Conservation (phyloP, 2,888 invertebrate genomes). For the Catocala sponsa region DNA sequence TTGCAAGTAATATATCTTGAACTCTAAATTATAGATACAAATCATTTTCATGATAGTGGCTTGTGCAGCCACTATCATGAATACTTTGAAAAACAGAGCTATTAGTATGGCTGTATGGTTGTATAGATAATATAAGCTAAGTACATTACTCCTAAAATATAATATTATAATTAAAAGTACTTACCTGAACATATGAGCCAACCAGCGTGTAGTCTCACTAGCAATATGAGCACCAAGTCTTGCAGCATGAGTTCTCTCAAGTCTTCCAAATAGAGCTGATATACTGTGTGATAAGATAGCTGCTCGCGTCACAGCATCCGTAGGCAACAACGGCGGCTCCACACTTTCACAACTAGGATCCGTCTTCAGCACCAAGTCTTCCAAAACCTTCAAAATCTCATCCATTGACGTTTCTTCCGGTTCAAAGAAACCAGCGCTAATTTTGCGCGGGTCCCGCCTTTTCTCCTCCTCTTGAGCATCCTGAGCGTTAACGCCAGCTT, state of each 20-base stretch:
- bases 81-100: too few relatives aligned
- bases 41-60: too few relatives aligned
- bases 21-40: too few relatives aligned
- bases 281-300: conserved; percentile 95
- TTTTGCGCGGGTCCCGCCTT: conserved; percentile 78
- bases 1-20: too few relatives aligned
- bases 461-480: conserved; percentile 77
- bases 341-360: conserved; percentile 89
- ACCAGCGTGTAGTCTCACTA: conserved; percentile 95
- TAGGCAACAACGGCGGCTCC: conserved; percentile 89
- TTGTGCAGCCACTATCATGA: too few relatives aligned
- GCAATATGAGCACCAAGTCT: conserved; percentile 94
- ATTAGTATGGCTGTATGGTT: too few relatives aligned
- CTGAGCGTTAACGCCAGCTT: conserved; percentile 88
- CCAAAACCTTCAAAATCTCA: conserved; percentile 88
- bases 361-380: conserved; percentile 89
- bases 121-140: too few relatives aligned
- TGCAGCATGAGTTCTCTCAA: conserved; percentile 93
- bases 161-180: not conserved
- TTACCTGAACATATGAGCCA: conserved; percentile 95
- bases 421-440: conserved; percentile 85
- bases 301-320: conserved; percentile 88
- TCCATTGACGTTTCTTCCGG: conserved; percentile 88
- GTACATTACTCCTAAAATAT: too few relatives aligned
- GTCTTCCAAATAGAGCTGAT: conserved; percentile 94